Evolutionary conservation across 2,113 vertebrate species (phyloP).

Genomic region (Pituophis catenifer): DNA sequence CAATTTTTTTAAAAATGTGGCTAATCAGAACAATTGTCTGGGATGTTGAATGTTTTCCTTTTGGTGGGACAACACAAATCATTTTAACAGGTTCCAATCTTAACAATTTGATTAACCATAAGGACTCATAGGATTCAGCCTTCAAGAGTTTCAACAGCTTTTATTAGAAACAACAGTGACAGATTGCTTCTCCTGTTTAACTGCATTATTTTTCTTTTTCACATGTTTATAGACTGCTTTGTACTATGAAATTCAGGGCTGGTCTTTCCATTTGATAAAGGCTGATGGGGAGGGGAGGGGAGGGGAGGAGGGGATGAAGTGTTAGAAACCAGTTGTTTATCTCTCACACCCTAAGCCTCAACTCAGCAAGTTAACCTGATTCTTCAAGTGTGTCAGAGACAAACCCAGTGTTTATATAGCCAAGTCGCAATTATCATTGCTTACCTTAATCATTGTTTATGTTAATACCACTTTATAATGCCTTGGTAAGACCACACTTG

Average conservation of each 20-base stretch:
- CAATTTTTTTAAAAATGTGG: neutral
- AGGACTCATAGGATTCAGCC: neutral
- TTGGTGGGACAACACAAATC: neutral
- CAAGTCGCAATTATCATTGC: neutral
- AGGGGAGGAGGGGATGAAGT: neutral
- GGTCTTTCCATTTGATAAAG: neutral
- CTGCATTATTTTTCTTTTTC: neutral
- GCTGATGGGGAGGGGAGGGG: neutral
- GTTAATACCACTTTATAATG: neutral
- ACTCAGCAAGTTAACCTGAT: neutral
- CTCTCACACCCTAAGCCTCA: neutral
- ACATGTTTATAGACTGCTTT: neutral
- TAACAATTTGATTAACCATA: neutral
- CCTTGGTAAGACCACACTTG: neutral
- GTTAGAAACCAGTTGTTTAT: neutral
- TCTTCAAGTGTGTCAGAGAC: neutral
- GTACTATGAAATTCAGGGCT: neutral
- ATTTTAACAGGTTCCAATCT: neutral
- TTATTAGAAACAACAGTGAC: neutral
- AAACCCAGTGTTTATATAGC: neutral
- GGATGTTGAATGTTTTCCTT: neutral
- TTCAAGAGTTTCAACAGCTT: neutral
- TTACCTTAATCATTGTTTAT: neutral
- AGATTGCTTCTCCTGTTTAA: neutral
- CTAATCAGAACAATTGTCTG: constrained; percentile 2